These are phyloP conservation scores for Chymomyza procnemis DNA, from an alignment of 2,888 invertebrate genomes.

Conservation along the genomic window DNA sequence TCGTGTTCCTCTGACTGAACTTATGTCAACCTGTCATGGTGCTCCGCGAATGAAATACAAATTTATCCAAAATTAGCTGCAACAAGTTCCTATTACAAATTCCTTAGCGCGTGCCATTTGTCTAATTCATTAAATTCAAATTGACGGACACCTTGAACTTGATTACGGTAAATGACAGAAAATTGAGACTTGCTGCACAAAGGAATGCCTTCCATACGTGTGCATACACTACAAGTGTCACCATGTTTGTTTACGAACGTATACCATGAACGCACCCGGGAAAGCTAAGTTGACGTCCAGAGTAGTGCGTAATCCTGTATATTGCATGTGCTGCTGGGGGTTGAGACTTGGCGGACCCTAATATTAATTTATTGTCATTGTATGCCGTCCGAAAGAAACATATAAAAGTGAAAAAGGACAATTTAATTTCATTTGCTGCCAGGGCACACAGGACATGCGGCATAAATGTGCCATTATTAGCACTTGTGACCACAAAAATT, in stretches of 20 bases:
- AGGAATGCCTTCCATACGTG: not conserved
- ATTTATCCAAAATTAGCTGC: not conserved
- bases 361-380: not conserved
- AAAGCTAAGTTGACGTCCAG: not conserved
- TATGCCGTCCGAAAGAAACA: slow-evolving; percentile 22
- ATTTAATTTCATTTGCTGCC: slow-evolving; percentile 66
- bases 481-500: slow-evolving; percentile 68
- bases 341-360: not conserved
- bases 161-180: not conserved
- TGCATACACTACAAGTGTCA: not conserved
- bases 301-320: not conserved
- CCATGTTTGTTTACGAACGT: not conserved
- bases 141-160: not conserved
- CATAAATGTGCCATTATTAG: slow-evolving; percentile 61
- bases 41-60: not conserved
- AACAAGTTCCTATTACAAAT: not conserved
- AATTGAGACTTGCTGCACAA: not conserved
- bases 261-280: not conserved
- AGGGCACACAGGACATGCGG: slow-evolving; percentile 14
- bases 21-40: too few relatives aligned
- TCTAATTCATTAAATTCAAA: not conserved
- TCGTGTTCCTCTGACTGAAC: too few relatives aligned
- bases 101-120: not conserved
- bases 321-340: not conserved
- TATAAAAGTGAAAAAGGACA: slow-evolving; percentile 68